phyloP scores from a whole-genome alignment of 1,140 invertebrate species.

The Tigriopus japonicus region DNA sequence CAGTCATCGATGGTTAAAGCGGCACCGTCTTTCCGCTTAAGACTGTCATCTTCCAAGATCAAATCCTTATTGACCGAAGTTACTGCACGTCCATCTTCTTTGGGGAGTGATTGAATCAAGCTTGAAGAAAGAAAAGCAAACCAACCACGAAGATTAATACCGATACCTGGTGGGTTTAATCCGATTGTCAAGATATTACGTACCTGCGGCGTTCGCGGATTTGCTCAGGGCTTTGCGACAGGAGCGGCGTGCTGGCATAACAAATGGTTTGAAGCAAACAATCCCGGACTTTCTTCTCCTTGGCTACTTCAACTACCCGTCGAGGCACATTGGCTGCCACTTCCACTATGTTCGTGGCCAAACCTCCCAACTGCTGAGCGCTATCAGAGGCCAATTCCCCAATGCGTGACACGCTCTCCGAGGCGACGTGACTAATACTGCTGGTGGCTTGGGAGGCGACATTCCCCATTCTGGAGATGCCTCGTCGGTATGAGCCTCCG shows the following conservation, averaged over 20 bases:
- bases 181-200: no score
- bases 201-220: no score
- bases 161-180: no score
- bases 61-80: no score
- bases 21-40: no score
- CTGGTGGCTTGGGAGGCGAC: not conserved
- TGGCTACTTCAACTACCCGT: not conserved
- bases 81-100: no score
- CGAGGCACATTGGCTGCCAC: not conserved
- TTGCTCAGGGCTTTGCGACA: not conserved
- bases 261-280: not conserved
- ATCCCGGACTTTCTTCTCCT: not conserved
- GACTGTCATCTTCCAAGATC: no score
- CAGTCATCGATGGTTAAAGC: no score
- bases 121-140: no score
- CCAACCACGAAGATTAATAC: no score
- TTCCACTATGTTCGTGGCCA: not conserved
- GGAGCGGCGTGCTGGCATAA: not conserved
- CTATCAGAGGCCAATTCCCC: not conserved
- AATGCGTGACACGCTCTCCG: not conserved
- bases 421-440: not conserved
- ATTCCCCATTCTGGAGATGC: not conserved
- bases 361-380: not conserved
- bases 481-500: not conserved
- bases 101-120: no score